Base-by-base conservation (phyloP, 2,113 vertebrate genomes). In the Pholis gunnellus region DNA sequence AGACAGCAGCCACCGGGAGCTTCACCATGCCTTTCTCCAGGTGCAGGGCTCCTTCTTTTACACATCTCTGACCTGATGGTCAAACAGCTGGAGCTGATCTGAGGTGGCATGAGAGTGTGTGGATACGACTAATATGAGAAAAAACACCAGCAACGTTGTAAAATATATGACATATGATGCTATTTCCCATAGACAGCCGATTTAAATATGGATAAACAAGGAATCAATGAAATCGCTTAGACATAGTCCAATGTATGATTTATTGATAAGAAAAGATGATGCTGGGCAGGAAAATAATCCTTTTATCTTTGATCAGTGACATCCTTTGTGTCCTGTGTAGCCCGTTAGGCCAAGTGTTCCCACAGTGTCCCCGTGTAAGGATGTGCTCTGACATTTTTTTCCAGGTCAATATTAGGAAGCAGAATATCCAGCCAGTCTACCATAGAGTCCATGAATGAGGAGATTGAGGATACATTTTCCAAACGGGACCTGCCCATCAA, bases 361-460 rank as follows among this genome's bases (percentile, higher is more conserved):
- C 11, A 46, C n/a, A 29, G 10, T 9, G 13, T 13, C 11, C 50
- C 9, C 27, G 4, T 15, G n/a, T 68, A 60, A 34, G 29, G 5
- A 15, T 31, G 57, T 10, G 1, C 20, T 63, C 1, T 44, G 14
- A 46, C 83, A 13, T 60, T 57, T 34, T 74, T 63, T 70, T 77
- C 48, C 68, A 98, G 97, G 91, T 95, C 96, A 29, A 67, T 90
- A 3, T 82, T 91, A 0, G 96, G 94, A 61, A 97, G 95, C 90
- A 90, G 85, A 36, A n/a, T 93, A 76, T 97, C 96, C 75, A 92
- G 94, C 36, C 13, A 84, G 31, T 94, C 96, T 15, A 92, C 90
- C 2, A 64, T 75, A 0, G 93, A 95, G 22, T 92, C 95, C 0
- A 0, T 91, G 2, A 88, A 70, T 40, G 95, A 96, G 42, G 96